Percentiles rank a stretch among this genome's conserved stretches.
phyloP scores from a whole-genome alignment of 2,113 vertebrate species.

The Pristiophorus japonicus region DNA sequence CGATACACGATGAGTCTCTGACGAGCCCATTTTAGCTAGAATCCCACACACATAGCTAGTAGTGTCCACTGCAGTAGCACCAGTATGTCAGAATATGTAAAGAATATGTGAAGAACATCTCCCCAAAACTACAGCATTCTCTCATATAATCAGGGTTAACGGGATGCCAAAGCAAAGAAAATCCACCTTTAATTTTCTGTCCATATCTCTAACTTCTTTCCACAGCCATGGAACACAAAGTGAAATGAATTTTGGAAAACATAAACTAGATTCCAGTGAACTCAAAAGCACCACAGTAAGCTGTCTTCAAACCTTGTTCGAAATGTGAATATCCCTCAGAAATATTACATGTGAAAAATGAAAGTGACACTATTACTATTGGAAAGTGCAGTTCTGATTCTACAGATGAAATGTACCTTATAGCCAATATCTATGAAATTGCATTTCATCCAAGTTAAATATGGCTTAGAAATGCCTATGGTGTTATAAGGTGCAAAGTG shows the following conservation, averaged over 20 bases:
- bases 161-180: not conserved
- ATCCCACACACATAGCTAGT: too few species aligned
- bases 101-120: too few species aligned
- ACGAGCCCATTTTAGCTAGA: too few species aligned
- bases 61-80: too few species aligned
- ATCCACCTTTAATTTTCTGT: not conserved
- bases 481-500: not conserved
- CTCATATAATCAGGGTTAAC: too few species aligned
- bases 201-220: not conserved
- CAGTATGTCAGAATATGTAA: too few species aligned
- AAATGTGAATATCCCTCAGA: not conserved
- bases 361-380: not conserved
- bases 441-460: not conserved
- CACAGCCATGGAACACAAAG: not conserved
- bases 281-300: not conserved
- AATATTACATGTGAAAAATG: not conserved
- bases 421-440: conserved; percentile 23
- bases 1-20: too few species aligned
- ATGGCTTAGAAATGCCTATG: not conserved
- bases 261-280: not conserved
- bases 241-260: not conserved
- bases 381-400: not conserved
- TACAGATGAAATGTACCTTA: not conserved
- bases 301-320: not conserved
- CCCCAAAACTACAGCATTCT: too few species aligned